Evolutionary conservation across 2,113 vertebrate species (phyloP).

Genomic region (Sinocyclocheilus maitianheensis): DNA sequence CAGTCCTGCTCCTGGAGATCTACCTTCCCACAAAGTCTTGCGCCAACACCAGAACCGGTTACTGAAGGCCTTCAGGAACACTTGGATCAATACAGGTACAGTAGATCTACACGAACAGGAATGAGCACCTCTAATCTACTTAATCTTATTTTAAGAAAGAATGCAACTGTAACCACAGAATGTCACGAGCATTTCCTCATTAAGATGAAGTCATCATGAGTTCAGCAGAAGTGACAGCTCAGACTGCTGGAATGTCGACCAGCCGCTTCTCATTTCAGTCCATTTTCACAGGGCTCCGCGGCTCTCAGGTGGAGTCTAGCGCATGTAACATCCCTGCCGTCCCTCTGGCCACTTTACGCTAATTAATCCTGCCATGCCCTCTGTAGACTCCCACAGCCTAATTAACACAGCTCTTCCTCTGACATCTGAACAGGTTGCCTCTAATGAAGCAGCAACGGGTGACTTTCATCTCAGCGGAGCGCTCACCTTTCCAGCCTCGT

Average conservation of each 20-base stretch:
- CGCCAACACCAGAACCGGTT: background rate
- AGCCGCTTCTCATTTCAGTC: background rate
- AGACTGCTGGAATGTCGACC: background rate
- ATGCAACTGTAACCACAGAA: background rate
- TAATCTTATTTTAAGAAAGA: background rate
- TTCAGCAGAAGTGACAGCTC: conserved; percentile 3
- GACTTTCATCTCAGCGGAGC: conserved; percentile 45
- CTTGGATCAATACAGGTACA: background rate
- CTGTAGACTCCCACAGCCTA: conserved; percentile 71
- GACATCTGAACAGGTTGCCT: conserved; percentile 63
- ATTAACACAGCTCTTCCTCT: conserved; percentile 70
- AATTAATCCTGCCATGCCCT: conserved; percentile 74
- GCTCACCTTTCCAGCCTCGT: conserved; percentile 39
- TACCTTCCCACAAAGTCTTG: background rate
- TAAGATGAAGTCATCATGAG: background rate
- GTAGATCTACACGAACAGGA: background rate
- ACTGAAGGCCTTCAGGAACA: background rate
- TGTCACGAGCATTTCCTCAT: background rate
- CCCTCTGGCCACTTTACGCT: conserved; percentile 71
- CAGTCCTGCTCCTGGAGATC: background rate
- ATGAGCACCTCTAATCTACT: background rate
- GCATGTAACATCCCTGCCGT: conserved; percentile 31
- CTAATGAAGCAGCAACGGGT: conserved; percentile 35
- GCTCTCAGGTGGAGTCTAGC: background rate
- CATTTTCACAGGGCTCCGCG: background rate